Evolutionary conservation across 2,888 invertebrate species (phyloP), one percentile per base, ranked within the genome.

Genomic region (Hartigia nigra): DNA sequence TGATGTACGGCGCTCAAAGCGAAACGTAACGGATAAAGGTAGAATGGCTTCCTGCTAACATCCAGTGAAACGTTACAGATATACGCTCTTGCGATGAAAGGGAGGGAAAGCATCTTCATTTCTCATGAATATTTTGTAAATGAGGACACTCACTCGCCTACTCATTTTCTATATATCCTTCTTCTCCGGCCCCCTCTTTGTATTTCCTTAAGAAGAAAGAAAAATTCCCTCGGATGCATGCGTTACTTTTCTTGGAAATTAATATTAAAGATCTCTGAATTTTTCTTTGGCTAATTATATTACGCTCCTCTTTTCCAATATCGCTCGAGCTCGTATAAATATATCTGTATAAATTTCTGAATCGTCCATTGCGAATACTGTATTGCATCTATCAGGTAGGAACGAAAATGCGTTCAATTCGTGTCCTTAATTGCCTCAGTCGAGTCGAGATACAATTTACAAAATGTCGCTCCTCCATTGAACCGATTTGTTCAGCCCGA

Each of bases 1-100:
- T 72, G 72, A 72, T 72, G 12, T 72, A 72, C 72, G 72, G 34
- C 72, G 72, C 34, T 72, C 72, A 31, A 34, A 34, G 72, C 31
- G 72, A 31, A 72, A 72, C 32, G 70, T 31, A 70, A 31, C 34
- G 72, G 72, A 72, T 55, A 55, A 55, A 55, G 55, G 55, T 14
- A 2, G 23, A 14, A 23, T 55, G 55, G 55, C 9, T 55, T 55
- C 23, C 55, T 9, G 14, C 14, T 23, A 55, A 9, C 55, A 55
- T 55, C 55, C 55, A 55, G 55, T 55, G 55, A 55, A 23, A 55
- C 23, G 55, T 5, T n/a, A n/a, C 23, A 55, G 9, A n/a, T n/a
- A n/a, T n/a, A n/a, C n/a, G n/a, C n/a, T n/a, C n/a, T n/a, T 55
- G 55, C 55, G 55, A 55, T 55, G 55, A 55, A 23, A 55, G 55